These are phyloP conservation scores for Siniperca obscura DNA, from an alignment of 2,797 vertebrate genomes.

Conservation along the genomic window DNA sequence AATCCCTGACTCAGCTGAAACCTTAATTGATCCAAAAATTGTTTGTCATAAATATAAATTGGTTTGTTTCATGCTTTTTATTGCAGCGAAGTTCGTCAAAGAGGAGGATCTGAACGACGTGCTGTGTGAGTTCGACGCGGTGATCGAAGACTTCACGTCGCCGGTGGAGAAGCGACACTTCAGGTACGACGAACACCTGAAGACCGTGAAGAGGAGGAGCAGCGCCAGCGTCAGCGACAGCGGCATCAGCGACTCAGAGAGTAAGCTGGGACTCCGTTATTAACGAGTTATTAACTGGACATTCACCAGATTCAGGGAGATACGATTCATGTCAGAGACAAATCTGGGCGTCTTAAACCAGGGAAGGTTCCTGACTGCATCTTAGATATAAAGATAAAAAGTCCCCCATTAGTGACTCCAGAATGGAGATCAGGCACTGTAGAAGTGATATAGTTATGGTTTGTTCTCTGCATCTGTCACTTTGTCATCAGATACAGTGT, in stretches of 20 bases:
- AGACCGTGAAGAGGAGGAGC: constrained; percentile 93
- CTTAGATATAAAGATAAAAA: background rate
- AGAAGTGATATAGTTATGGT: background rate
- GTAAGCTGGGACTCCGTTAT: constrained; percentile 79
- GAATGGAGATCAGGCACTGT: constrained; percentile 31
- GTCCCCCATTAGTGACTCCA: background rate
- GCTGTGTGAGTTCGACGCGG: constrained; percentile 94
- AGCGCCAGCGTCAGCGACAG: constrained; percentile 94
- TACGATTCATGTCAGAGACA: background rate
- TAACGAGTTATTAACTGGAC: background rate
- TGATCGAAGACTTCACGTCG: constrained; percentile 93
- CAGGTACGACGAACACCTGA: constrained; percentile 92
- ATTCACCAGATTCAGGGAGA: background rate
- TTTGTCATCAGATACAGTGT: background rate
- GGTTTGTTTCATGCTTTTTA: background rate
- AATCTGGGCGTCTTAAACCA: background rate
- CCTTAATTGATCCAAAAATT: background rate
- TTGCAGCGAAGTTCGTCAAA: constrained; percentile 69
- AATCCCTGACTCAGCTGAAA: background rate
- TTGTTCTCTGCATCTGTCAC: background rate
- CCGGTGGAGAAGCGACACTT: constrained; percentile 92
- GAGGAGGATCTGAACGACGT: constrained; percentile 88
- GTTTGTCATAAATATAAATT: background rate
- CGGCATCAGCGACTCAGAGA: constrained; percentile 94
- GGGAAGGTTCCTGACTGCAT: too few species aligned